These are phyloP conservation scores for Heterotis niloticus DNA, from an alignment of 2,113 vertebrate species.

Conservation along the genomic window DNA sequence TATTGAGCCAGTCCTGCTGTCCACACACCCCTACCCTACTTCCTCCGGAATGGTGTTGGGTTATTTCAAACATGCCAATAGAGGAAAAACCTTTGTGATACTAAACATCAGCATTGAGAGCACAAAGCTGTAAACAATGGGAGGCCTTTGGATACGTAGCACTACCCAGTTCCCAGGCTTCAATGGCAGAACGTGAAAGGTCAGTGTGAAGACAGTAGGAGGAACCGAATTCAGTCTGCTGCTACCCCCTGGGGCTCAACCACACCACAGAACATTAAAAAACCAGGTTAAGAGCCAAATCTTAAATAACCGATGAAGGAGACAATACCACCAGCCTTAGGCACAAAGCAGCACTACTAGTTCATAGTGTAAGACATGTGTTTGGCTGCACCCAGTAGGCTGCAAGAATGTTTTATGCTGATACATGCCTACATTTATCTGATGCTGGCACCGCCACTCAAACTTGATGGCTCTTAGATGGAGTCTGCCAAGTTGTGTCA, in stretches of 20 bases:
- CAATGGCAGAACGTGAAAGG: constrained; percentile 55
- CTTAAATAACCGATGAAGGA: background rate
- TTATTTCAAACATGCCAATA: constrained; percentile 47
- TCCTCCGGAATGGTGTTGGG: constrained; percentile 31
- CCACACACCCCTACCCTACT: background rate
- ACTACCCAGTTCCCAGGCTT: constrained; percentile 51
- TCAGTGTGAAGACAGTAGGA: constrained; percentile 35
- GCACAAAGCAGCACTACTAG: background rate
- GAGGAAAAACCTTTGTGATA: constrained; percentile 56
- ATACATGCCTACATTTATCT: constrained; percentile 15
- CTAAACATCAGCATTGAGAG: constrained; percentile 59
- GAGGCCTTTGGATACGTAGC: constrained; percentile 50
- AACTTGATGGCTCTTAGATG: background rate
- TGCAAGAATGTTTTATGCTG: constrained; percentile 24
- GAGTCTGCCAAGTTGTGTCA: background rate
- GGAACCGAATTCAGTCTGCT: background rate
- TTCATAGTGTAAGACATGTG: background rate
- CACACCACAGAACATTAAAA: background rate
- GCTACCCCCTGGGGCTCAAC: background rate
- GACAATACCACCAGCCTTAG: background rate
- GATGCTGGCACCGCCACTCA: constrained; percentile 23
- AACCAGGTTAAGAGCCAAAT: background rate
- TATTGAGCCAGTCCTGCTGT: background rate
- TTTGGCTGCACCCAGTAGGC: background rate
- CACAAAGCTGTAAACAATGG: constrained; percentile 59